Base-by-base conservation (phyloP, 2,888 invertebrate genomes). In the Drosophila anomelani region DNA sequence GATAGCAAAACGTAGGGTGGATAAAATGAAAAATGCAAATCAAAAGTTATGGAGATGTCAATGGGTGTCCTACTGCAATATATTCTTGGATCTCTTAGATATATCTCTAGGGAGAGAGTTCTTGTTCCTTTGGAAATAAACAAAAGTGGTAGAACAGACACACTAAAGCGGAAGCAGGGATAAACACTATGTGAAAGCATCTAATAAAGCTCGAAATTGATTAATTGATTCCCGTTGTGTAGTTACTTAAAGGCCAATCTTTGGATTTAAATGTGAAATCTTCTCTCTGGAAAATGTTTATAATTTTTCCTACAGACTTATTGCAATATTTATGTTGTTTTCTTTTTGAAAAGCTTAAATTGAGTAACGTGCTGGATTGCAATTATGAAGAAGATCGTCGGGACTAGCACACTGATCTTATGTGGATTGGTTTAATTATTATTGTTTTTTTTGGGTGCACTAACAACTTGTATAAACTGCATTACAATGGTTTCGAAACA, bases 381-480 rank as follows among this genome's bases (percentile, higher is more conserved):
- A 46, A 39, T 38, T 12, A 66, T 41, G 41, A 32, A 57, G 47
- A 43, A 57, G 34, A 41, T 49, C 41, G 34, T 13, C 12, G 39
- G 12, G 39, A 38, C 46, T 41, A 49, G 47, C 58, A 43, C 71
- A 36, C n/a, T 41, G 29, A 39, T 43, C 36, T 43, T 46, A 20
- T 17, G 57, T 57, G 67, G 26, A 53, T 47, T 66, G 55, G 34
- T 15, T 34, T 15, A 9, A 17, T 6, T 12, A 20, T 20, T 20
- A 13, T 17, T 20, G 20, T 5, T 13, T 34, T 32, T 34, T 51
- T 66, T 58, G 34, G 59, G 83, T 83, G 83, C 83, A 83, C 78
- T 83, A 83, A 73, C 78, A 83, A 85, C 76, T 68, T 68, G 67
- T 64, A 72, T 71, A 66, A 66, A 66, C 67, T 64, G 77, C 76